These are phyloP conservation scores for Chromis chromis DNA, from an alignment of 2,797 vertebrate genomes.

Conservation along the genomic window DNA sequence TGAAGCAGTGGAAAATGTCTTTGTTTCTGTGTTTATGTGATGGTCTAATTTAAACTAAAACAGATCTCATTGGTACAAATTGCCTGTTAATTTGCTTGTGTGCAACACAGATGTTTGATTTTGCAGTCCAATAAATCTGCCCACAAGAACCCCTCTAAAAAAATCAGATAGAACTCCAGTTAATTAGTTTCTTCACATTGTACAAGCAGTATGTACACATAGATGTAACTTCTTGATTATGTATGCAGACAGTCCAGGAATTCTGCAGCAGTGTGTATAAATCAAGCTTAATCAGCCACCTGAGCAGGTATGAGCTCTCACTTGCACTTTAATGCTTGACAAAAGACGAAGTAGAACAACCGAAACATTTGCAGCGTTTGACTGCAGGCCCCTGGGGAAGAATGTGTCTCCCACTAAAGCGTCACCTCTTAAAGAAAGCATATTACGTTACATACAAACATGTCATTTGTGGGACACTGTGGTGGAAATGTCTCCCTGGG, in stretches of 20 bases:
- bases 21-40: constrained; percentile 64
- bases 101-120: constrained; percentile 56
- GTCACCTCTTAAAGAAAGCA: constrained; percentile 77
- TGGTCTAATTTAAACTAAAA: constrained; percentile 66
- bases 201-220: background rate
- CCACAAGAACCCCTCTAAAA: constrained; percentile 29
- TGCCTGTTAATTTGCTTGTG: constrained; percentile 59
- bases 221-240: background rate
- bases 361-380: constrained; percentile 40
- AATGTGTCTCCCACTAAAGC: constrained; percentile 69
- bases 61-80: constrained; percentile 64
- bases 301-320: constrained; percentile 47
- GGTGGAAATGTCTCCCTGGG: constrained; percentile 79
- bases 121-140: constrained; percentile 50
- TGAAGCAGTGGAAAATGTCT: constrained; percentile 44
- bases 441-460: constrained; percentile 80
- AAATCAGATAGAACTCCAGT: constrained; percentile 13
- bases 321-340: constrained; percentile 28
- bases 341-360: constrained; percentile 47
- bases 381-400: constrained; percentile 59
- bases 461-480: constrained; percentile 78
- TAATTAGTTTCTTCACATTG: background rate
- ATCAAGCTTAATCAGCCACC: constrained; percentile 44
- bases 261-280: constrained; percentile 12
- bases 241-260: background rate